Base-by-base conservation (phyloP, 2,113 vertebrate genomes). In the Himantopus leucocephalus region DNA sequence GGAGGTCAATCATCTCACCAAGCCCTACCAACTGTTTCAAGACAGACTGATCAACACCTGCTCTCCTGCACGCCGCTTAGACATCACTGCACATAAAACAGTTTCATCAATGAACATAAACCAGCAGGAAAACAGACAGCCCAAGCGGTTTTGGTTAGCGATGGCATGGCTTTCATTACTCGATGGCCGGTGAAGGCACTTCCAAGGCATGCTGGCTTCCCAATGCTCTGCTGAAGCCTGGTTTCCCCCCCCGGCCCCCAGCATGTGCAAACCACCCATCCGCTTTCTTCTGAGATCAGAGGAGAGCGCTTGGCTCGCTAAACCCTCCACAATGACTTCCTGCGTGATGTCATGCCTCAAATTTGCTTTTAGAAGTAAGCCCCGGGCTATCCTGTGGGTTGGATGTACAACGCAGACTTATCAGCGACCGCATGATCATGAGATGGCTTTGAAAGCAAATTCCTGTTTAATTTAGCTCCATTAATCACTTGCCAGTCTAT, bases 331-430 rank as follows among this genome's bases (percentile, higher is more conserved):
- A 48, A 9, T 21, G 79, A 88, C 92, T 94, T 97, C 92, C 90
- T 94, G 90, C 8, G 6, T 97, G 95, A 96, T 96, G 85, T 95
- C 96, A 97, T 74, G 63, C 75, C 82, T 77, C 67, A 94, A 55
- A 67, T 74, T 50, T 77, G 90, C 92, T 92, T 88, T 93, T 3
- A 86, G 90, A 77, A 88, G 75, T 56, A 73, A 78, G 88, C 90
- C 92, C 12, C 2, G 0, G 92, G 88, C 96, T 81, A 84, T 92
- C 52, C 78, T 56, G 85, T 58, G 89, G 72, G 85, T 15, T 92
- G 89, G 76, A 89, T 75, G 70, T 63, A 90, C 77, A 55, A 87
- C 0, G 24, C 64, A 89, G 68, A n/a, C 83, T 92, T 76, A 84
- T 92, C 94, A 94, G 87, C 1, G 0, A 84, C 71, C 75, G 7